Conservation (phyloP, 2,797 vertebrate species). For the Limosa lapponica region DNA sequence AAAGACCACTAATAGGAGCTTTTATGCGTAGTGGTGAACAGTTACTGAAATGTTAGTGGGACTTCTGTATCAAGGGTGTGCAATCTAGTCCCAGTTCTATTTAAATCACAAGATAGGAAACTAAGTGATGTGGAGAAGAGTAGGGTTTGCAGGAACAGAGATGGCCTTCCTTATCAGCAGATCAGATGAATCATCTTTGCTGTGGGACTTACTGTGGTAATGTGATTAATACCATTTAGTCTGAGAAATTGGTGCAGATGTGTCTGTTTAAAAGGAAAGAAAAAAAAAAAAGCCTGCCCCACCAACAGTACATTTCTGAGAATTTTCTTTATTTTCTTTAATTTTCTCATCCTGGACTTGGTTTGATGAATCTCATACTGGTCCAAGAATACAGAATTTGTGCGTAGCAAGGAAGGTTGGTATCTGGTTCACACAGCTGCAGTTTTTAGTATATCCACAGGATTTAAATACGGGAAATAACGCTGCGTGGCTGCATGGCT, state of each 20-base stretch:
- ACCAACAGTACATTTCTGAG: neutral
- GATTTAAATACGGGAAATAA: neutral
- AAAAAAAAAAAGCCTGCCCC: neutral
- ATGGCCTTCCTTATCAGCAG: neutral
- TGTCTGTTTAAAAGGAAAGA: neutral
- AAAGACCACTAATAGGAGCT: neutral
- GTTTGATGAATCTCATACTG: neutral
- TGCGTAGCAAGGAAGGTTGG: neutral
- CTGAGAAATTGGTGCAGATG: neutral
- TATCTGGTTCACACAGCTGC: neutral
- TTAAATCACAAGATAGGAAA: neutral
- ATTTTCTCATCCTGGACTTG: neutral
- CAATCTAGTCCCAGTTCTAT: neutral
- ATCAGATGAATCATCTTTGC: slow-evolving; percentile 5
- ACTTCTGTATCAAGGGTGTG: neutral
- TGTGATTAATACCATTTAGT: slow-evolving; percentile 9
- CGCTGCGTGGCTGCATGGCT: neutral
- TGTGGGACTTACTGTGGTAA: neutral
- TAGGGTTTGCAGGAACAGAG: neutral
- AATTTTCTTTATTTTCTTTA: neutral
- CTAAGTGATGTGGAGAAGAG: neutral
- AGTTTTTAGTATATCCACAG: neutral
- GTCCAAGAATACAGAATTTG: neutral
- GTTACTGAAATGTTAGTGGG: neutral
- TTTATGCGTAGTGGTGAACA: neutral